These are phyloP conservation scores for Caretta caretta DNA, from an alignment of 2,113 vertebrate species.

Conservation along the genomic window DNA sequence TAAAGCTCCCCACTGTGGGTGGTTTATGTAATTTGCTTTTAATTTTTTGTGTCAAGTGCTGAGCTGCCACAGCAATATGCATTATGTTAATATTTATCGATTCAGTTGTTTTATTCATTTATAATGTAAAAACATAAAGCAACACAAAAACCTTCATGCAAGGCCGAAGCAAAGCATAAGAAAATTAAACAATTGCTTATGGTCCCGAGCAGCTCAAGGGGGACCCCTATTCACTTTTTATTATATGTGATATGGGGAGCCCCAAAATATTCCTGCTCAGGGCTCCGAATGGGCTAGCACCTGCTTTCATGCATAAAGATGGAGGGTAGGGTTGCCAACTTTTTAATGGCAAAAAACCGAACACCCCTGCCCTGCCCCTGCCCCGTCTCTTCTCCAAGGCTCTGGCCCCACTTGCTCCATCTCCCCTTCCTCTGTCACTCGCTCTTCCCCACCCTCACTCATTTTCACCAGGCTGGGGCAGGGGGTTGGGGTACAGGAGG, in stretches of 20 bases:
- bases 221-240: neutral
- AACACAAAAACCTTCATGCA: neutral
- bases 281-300: neutral
- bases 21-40: slow-evolving; percentile 70
- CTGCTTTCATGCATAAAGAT: neutral
- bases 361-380: too few species aligned
- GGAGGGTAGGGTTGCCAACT: neutral
- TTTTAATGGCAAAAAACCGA: too few species aligned
- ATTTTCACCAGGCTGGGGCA: too few species aligned
- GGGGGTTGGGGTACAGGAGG: too few species aligned
- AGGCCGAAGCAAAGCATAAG: neutral
- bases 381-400: too few species aligned
- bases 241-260: neutral
- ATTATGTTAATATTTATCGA: slow-evolving; percentile 74
- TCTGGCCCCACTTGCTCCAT: too few species aligned
- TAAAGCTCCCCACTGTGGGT: slow-evolving; percentile 39
- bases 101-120: slow-evolving; percentile 53
- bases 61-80: slow-evolving; percentile 68
- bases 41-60: slow-evolving; percentile 64
- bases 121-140: slow-evolving; percentile 33
- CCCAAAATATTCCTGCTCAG: neutral
- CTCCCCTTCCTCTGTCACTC: too few species aligned
- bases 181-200: neutral
- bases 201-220: neutral
- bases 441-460: too few species aligned